phyloP scores from a whole-genome alignment of 2,888 invertebrate genomes.

The Opisthograptis luteolata region DNA sequence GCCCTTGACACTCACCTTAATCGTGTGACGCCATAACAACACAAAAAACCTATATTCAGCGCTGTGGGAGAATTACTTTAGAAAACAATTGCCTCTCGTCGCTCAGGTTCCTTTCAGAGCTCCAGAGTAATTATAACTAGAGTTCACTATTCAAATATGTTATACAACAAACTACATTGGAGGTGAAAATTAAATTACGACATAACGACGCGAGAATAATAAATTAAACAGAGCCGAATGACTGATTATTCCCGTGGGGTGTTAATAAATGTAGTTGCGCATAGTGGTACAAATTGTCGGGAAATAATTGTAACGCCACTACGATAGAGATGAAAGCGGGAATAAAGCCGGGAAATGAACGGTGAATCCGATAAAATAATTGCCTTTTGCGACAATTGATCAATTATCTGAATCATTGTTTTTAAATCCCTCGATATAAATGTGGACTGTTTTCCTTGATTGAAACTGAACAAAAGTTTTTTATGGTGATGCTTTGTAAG shows the following conservation, averaged over 20 bases:
- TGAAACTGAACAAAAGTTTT: too few relatives aligned
- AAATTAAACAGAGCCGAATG: constrained; percentile 32
- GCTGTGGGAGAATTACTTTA: too few relatives aligned
- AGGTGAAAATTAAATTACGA: constrained; percentile 24
- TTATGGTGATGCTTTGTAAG: too few relatives aligned
- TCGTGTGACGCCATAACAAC: too few relatives aligned
- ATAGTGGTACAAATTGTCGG: constrained; percentile 11
- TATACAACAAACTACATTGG: constrained; percentile 4
- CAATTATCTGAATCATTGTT: constrained; percentile 1
- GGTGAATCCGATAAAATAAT: neutral
- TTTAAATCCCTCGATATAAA: neutral
- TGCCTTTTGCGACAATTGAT: neutral
- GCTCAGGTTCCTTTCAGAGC: too few relatives aligned
- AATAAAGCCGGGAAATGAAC: constrained; percentile 7
- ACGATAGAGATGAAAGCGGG: neutral
- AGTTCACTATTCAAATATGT: too few relatives aligned
- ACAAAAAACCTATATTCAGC: too few relatives aligned
- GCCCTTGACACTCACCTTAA: too few relatives aligned
- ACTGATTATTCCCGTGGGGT: constrained; percentile 37
- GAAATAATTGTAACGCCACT: constrained; percentile 4
- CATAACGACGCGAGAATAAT: constrained; percentile 28
- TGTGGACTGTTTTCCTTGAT: neutral
- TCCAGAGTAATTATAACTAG: too few relatives aligned
- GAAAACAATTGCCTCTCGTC: too few relatives aligned
- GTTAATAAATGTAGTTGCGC: constrained; percentile 24